Percentiles rank a stretch among this genome's conserved stretches.
Conservation (phyloP, 2,797 vertebrate species). For the Melanotaenia trifasciata region DNA sequence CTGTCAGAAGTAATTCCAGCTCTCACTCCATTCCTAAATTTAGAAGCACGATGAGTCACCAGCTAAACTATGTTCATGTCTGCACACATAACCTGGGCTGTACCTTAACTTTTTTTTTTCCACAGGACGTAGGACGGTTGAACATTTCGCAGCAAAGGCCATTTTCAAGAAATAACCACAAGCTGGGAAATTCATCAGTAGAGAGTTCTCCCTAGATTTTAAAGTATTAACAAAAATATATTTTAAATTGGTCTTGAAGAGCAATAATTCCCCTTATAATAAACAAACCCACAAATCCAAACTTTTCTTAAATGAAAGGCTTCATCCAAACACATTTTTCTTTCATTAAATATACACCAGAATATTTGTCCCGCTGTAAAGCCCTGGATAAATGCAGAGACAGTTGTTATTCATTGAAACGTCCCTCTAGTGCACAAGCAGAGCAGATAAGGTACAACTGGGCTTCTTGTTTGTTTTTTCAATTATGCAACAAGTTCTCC, state of each 20-base stretch:
- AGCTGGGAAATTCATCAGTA: neutral
- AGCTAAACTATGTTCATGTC: slow-evolving; percentile 28
- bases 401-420: slow-evolving; percentile 7
- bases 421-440: neutral
- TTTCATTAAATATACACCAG: neutral
- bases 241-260: neutral
- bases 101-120: neutral
- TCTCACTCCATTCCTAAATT: slow-evolving; percentile 51
- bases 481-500: slow-evolving; percentile 68
- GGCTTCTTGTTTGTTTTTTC: slow-evolving; percentile 48
- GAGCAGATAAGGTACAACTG: slow-evolving; percentile 34
- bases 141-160: neutral
- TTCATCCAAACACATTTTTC: neutral
- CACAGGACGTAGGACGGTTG: neutral
- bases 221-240: too few relatives aligned
- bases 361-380: neutral
- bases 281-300: too few relatives aligned
- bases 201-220: too few relatives aligned
- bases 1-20: slow-evolving; percentile 63
- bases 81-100: neutral
- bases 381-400: neutral
- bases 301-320: too few relatives aligned
- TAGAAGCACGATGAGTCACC: slow-evolving; percentile 61
- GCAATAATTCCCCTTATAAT: neutral
- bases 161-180: neutral